These are phyloP conservation scores for Tachysurus vachellii DNA, from an alignment of 2,113 vertebrate species.

Conservation along the genomic window DNA sequence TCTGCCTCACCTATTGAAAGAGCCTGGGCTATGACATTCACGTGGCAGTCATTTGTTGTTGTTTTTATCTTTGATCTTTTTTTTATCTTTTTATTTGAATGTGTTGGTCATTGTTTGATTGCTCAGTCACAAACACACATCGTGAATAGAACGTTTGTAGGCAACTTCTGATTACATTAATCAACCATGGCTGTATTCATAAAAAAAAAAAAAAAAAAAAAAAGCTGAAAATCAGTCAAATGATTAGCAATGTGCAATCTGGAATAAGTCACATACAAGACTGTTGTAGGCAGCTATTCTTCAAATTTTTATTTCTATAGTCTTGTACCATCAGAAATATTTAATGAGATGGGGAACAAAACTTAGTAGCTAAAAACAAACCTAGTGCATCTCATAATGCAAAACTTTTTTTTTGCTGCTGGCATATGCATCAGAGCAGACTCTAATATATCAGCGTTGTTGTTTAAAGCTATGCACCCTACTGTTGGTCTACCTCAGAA, in stretches of 20 bases:
- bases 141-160: not conserved
- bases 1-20: not conserved
- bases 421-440: not conserved
- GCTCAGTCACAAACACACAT: not conserved
- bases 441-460: conserved; percentile 39
- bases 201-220: no score
- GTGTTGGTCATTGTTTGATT: conserved; percentile 4
- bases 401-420: not conserved
- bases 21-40: not conserved
- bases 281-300: no score
- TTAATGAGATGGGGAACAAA: not conserved
- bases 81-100: not conserved
- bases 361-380: not conserved
- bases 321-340: not conserved
- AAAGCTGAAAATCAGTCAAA: not conserved
- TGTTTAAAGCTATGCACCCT: conserved; percentile 38
- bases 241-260: not conserved
- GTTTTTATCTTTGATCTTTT: not conserved
- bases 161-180: conserved; percentile 26
- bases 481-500: not conserved
- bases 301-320: not conserved
- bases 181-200: not conserved
- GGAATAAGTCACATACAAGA: not conserved
- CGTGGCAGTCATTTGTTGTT: not conserved
- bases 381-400: not conserved